Evolutionary conservation across 2,797 vertebrate species (phyloP), one percentile per base, ranked within the genome.

Genomic region (Sebastes steindachneri): DNA sequence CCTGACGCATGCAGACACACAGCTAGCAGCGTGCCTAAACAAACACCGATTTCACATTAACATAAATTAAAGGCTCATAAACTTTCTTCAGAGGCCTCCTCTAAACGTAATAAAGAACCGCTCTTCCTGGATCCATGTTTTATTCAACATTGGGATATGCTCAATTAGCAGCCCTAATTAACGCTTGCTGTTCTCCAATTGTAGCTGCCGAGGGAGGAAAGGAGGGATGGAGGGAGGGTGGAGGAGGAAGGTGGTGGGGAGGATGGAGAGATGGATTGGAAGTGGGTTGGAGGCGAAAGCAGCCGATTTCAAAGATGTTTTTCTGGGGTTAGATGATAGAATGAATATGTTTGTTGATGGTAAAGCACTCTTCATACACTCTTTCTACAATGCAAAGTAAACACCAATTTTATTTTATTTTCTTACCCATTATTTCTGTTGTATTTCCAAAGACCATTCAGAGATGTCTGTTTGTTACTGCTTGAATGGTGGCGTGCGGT

Each of bases 131-230:
- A 90, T 63, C 70, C 87, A 94, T 94, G 94, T 92, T 88, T 95
- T 91, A 93, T 94, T 92, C 89, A 93, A 75, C 86, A 77, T 90
- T 87, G 79, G 88, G 91, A 88, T 92, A 83, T 85, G 89, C 90
- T 92, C 92, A 93, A 94, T 93, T 93, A 92, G 91, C 74, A 73
- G 77, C 68, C 25, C 67, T 90, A 92, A 94, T 94, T 92, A 95
- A 91, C 80, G 73, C 65, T 80, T 57, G 89, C 79, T 77, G 77
- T 80, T 58, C 69, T 76, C 53, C 68, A 69, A 83, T 73, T 76
- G 80, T 79, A 37, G 84, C 76, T 73, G 67, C 75, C 14, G 59
- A 28, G 2, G 72, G 69, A 81, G 59, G 33, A 64, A 69, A 33
- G 35, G 69, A 67, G 55, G 23, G 45, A 31, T 19, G 51, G 58